Base-by-base conservation (phyloP, 2,888 invertebrate species). In the Drosophila planitibia region DNA sequence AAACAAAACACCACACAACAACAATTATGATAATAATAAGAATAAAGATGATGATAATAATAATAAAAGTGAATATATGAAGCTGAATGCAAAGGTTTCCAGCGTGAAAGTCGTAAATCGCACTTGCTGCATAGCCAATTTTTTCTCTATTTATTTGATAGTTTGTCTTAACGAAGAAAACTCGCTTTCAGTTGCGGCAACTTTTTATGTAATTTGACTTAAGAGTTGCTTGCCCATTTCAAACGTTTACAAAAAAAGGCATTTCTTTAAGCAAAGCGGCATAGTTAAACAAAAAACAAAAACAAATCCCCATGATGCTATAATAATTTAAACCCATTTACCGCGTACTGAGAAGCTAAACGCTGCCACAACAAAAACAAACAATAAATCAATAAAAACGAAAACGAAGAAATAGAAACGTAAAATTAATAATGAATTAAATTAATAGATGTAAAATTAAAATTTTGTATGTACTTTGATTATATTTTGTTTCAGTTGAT, bases 301-400 rank as follows among this genome's bases (percentile, higher is more conserved):
- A 41, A 41, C 14, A 37, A 54, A 65, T 67, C 35, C 62, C 49
- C 54, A 61, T 49, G 69, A 82, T 73, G 68, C 66, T 70, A 67
- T 66, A 67, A 58, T 62, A 64, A 59, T 65, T 78, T 53, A 22
- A 68, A 75, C 55, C 59, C 49, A 67, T 63, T 67, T 64, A 70
- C 59, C 67, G 76, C 63, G 89, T 82, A 85, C 89, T 85, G 87
- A 89, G 83, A 82, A 90, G 87, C 91, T 91, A 91, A 81, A 77
- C 73, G 90, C 90, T 90, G 90, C 90, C 90, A 90, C 90, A 87
- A 86, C 58, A 66, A 69, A 59, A 70, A 72, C 52, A 41, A 59
- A 66, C n/a, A 72, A 61, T 28, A 59, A 63, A 30, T 44, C 63
- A 28, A 71, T 35, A 62, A 62, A 52, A 54, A 44, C 53, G 35